Evolutionary conservation across 2,888 invertebrate genomes (phyloP), one percentile per base, ranked within the genome.

Genomic region (Chirona hameri): DNA sequence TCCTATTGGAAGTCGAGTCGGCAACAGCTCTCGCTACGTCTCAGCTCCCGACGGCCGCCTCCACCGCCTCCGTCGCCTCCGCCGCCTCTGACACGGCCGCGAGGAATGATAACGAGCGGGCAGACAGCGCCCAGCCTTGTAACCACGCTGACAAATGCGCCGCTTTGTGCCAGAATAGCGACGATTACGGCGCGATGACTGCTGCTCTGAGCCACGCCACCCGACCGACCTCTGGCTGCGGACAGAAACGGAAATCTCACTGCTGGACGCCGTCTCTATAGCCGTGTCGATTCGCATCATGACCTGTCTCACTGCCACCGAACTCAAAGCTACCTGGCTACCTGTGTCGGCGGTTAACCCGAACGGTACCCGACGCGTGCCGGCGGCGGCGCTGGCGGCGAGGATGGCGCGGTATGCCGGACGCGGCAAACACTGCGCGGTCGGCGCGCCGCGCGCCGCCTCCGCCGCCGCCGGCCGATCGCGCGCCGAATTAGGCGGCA

Each of bases 61-160:
- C 39, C 39, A 7, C 14, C 55, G 55, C 18, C 15, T 55, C 60
- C 18, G 57, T 24, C 18, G 65, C 65, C 18, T 14, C 60, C 60
- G 60, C 18, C 60, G 2, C 2, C 69, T 7, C 27, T 39, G 76
- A 46, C 46, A 76, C 46, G 39, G 12, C 24, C 46, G 46, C 5
- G n/a, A n/a, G 76, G 76, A 76, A 76, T 76, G 76, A 39, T 76
- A 76, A 76, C 24, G 76, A 76, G 76, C 39, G 39, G 72, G 72
- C 76, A 21, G 76, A 76, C 76, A 31, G 24, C 46, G 76, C 2
- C 46, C 31, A 72, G 76, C 39, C 76, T 39, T 46, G 76, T 46
- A 76, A 24, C 39, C 21, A 24, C 76, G 76, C 31, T 76, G 76
- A 46, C 76, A 27, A 76, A 39, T 76, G 76, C 76, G 39, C 46